Percentiles rank a stretch among this genome's conserved stretches.
These are phyloP conservation scores for Apocheima hispidaria DNA, from an alignment of 2,888 invertebrate genomes.

Conservation along the genomic window DNA sequence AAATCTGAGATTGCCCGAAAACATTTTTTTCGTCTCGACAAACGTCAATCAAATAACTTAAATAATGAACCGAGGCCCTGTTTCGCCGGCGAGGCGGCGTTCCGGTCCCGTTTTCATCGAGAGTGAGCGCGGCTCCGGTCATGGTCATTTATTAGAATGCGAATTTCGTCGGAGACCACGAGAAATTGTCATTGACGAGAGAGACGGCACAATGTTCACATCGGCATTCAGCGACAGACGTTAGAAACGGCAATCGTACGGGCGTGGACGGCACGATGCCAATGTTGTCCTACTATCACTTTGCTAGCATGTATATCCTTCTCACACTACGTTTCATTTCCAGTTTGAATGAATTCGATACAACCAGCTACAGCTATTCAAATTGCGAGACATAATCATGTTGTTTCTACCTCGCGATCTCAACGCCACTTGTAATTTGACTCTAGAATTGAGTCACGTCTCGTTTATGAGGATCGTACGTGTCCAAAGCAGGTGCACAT, in stretches of 20 bases:
- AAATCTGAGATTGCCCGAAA: constrained; percentile 47
- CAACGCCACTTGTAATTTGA: constrained; percentile 52
- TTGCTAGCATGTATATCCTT: constrained; percentile 51
- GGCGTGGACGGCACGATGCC: constrained; percentile 31
- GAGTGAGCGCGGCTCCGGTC: constrained; percentile 73
- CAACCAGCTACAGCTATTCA: constrained; percentile 9
- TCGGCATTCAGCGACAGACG: constrained; percentile 25
- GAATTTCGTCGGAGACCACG: constrained; percentile 53
- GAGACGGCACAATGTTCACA: constrained; percentile 54
- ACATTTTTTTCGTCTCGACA: constrained; percentile 48
- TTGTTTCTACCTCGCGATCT: constrained; percentile 6
- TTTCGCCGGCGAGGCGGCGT: constrained; percentile 46
- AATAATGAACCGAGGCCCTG: constrained; percentile 52
- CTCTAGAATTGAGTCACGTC: constrained; percentile 59
- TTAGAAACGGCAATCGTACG: constrained; percentile 21
- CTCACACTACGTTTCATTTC: constrained; percentile 25
- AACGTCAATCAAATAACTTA: constrained; percentile 55
- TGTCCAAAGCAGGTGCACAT: constrained; percentile 57
- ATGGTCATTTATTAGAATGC: constrained; percentile 66
- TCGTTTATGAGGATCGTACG: constrained; percentile 53
- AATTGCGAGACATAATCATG: constrained; percentile 14
- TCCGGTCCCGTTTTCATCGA: constrained; percentile 65
- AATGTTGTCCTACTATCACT: constrained; percentile 79
- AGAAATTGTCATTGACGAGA: constrained; percentile 11
- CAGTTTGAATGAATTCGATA: constrained; percentile 28